Base-by-base conservation (phyloP, 2,797 vertebrate species). In the Graptemys geographica region DNA sequence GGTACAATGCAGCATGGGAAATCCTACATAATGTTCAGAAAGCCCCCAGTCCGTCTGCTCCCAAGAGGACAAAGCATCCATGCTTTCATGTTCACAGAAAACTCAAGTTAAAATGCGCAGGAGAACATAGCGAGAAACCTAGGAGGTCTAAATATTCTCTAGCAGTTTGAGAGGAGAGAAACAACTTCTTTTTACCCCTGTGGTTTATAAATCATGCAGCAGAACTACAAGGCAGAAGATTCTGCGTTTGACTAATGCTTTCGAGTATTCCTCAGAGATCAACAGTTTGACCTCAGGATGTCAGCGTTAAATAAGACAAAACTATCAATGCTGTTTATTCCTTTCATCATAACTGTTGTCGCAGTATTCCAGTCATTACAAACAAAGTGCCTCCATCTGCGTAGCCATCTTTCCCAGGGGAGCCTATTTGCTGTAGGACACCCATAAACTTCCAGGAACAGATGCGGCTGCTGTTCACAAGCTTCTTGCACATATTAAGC, bases 221-320 rank as follows among this genome's bases (percentile, higher is more conserved):
- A 62, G 41, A 96, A 94, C 81, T 95, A 93, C 95, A 96, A 95
- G 97, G 96, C 81, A 1, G 3, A 56, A 96, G 96, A 57, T 92
- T 53, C 96, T 59, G 83, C 83, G 87, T 96, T 96, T 96, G 96
- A 96, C 95, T 95, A 95, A 96, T 82, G 88, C n/a, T 92, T 93
- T 88, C 28, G 82, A 31, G 92, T 87, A 92, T 93, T 83, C 96
- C 96, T 95, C 0, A 1, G 97, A 95, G 96, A 95, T 88, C 85
- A 96, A 59, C 1, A 11, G 79, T 85, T 92, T 97, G 97, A 97
- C 97, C 97, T 96, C 96, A 87, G 96, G 92, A 95, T 96, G 97
- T 96, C 96, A 96, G 92, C 92, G 33, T 92, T 97, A 97, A 97
- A 94, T 93, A 96, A 97, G 96, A 97, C 90, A 97, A 97, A 97